These are phyloP conservation scores for Gadus macrocephalus DNA, from an alignment of 2,113 vertebrate species.

Conservation along the genomic window DNA sequence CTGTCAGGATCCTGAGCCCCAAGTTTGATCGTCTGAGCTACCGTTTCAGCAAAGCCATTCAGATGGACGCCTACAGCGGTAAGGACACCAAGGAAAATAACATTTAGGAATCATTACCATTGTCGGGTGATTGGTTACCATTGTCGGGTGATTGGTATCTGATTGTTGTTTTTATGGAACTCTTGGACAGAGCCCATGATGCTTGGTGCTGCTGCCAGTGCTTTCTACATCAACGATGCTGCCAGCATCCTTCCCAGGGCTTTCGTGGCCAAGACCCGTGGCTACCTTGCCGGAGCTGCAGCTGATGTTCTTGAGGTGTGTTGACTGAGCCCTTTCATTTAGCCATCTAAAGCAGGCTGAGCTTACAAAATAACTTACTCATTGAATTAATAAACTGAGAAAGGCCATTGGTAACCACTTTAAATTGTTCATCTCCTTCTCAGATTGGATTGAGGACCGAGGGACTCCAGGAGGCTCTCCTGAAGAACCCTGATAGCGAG, in stretches of 20 bases:
- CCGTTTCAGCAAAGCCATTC: conserved; percentile 75
- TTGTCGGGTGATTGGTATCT: neutral
- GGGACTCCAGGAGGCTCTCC: conserved; percentile 75
- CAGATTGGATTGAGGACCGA: conserved; percentile 76
- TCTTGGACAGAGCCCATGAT: conserved; percentile 67
- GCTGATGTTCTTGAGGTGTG: conserved; percentile 79
- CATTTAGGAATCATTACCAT: neutral
- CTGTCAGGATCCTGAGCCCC: conserved; percentile 73
- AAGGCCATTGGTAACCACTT: too few relatives aligned
- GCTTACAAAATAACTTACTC: neutral
- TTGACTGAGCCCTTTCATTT: neutral
- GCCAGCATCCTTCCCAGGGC: conserved; percentile 73
- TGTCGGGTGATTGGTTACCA: neutral
- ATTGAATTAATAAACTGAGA: neutral
- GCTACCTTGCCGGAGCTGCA: conserved; percentile 70
- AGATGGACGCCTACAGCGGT: conserved; percentile 66
- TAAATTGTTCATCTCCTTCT: neutral
- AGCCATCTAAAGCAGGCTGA: neutral
- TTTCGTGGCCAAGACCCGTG: conserved; percentile 70
- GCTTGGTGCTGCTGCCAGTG: conserved; percentile 72
- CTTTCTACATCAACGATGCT: conserved; percentile 77
- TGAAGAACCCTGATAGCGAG: conserved; percentile 59
- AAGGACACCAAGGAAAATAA: conserved; percentile 38
- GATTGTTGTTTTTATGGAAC: conserved; percentile 4
- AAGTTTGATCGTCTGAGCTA: conserved; percentile 67